Conservation (phyloP, 92 coral and sea anemone species). For the Porites divaricata region DNA sequence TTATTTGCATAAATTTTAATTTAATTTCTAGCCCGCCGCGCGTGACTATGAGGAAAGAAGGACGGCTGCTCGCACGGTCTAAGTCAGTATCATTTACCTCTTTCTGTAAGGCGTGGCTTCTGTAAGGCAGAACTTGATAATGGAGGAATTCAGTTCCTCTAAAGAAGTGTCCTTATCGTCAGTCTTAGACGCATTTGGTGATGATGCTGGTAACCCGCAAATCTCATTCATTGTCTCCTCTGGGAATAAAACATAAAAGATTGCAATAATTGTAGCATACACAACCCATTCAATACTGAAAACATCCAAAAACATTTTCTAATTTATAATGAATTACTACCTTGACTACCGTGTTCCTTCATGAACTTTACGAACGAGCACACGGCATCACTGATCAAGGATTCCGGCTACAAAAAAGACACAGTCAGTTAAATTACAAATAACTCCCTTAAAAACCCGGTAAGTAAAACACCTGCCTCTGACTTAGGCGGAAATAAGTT, state of each 20-base stretch:
- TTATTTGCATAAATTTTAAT: too few relatives aligned
- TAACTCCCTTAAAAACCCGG: neutral
- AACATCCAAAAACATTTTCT: neutral
- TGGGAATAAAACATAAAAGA: neutral
- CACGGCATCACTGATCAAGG: constrained; percentile 67
- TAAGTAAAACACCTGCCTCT: too few relatives aligned
- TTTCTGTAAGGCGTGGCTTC: constrained; percentile 77
- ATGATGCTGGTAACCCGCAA: neutral
- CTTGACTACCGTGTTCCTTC: constrained; percentile 38
- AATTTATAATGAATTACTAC: neutral
- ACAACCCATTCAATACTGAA: neutral
- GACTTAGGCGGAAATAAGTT: too few relatives aligned
- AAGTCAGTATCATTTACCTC: constrained; percentile 22
- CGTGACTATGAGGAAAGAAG: too few relatives aligned
- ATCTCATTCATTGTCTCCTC: neutral
- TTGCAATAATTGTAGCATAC: neutral
- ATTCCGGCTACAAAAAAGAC: constrained; percentile 54
- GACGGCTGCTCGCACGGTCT: too few relatives aligned
- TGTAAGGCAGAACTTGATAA: constrained; percentile 75
- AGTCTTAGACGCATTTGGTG: neutral
- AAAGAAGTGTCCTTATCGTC: neutral
- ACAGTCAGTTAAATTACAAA: neutral
- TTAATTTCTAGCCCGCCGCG: too few relatives aligned
- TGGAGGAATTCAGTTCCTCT: constrained; percentile 53
- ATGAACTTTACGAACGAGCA: constrained; percentile 53